phyloP scores from a whole-genome alignment of 2,113 vertebrate genomes.

The Pavo muticus region DNA sequence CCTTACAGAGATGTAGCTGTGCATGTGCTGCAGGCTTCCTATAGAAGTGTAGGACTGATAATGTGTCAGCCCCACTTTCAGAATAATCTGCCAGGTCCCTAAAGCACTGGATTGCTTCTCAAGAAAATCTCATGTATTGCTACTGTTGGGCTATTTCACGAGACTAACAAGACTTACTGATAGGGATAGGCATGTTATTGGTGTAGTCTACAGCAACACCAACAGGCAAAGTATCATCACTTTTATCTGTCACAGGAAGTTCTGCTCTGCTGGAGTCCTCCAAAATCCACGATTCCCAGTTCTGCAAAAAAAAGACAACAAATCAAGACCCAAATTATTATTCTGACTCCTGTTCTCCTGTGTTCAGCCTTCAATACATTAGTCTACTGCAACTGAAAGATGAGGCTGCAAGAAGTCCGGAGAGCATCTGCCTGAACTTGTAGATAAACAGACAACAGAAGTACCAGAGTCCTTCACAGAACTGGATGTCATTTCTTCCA shows the following conservation, averaged over 20 bases:
- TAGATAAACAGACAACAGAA: not conserved
- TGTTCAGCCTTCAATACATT: not conserved
- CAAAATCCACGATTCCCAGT: constrained; percentile 93
- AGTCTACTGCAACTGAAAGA: not conserved
- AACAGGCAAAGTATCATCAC: constrained; percentile 91
- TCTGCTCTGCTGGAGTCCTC: constrained; percentile 94
- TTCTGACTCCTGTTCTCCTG: not conserved
- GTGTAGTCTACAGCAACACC: constrained; percentile 92
- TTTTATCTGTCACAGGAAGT: constrained; percentile 90
- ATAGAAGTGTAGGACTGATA: not conserved
- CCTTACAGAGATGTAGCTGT: not conserved
- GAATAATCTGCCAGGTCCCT: not conserved
- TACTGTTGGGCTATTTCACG: not conserved
- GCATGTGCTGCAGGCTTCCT: not conserved
- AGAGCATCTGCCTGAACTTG: not conserved
- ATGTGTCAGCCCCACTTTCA: not conserved
- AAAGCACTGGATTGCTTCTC: not conserved
- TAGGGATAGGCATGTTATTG: constrained; percentile 85
- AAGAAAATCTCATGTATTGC: not conserved
- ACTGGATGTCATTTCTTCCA: not conserved
- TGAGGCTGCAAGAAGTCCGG: not conserved
- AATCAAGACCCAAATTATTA: not conserved
- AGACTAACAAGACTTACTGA: constrained; percentile 82
- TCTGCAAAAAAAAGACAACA: constrained; percentile 67
- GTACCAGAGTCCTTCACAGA: not conserved